phyloP scores from a whole-genome alignment of 2,797 vertebrate genomes.

The Lagodon rhomboides region DNA sequence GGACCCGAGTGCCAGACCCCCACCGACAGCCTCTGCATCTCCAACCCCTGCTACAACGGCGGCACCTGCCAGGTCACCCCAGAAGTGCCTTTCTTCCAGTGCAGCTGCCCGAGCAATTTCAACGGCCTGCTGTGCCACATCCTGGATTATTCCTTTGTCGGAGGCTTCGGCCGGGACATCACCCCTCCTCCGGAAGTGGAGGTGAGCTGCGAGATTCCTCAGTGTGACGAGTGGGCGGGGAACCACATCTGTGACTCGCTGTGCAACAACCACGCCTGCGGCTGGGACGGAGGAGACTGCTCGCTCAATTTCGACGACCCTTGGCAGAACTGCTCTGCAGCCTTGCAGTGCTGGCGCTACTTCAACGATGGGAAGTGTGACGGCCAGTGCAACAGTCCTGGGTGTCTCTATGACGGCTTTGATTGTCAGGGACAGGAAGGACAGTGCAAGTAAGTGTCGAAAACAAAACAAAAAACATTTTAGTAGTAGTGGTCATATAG shows the following conservation, averaged over 20 bases:
- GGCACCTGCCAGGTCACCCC: constrained; percentile 92
- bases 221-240: constrained; percentile 89
- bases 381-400: constrained; percentile 92
- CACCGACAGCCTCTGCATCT: constrained; percentile 90
- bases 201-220: constrained; percentile 90
- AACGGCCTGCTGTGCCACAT: constrained; percentile 98
- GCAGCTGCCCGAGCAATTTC: constrained; percentile 94
- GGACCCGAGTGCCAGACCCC: constrained; percentile 94
- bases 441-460: constrained; percentile 95
- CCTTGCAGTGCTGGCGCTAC: constrained; percentile 98
- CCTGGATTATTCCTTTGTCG: constrained; percentile 92
- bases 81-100: constrained; percentile 92
- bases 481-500: constrained; percentile 11
- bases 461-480: constrained; percentile 6
- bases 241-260: constrained; percentile 93
- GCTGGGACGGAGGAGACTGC: constrained; percentile 98
- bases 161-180: constrained; percentile 92
- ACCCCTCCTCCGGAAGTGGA: constrained; percentile 88
- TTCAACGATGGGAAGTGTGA: constrained; percentile 96
- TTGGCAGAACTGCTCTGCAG: constrained; percentile 97
- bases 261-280: constrained; percentile 96
- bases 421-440: constrained; percentile 95
- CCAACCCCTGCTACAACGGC: constrained; percentile 95
- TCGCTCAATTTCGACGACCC: constrained; percentile 97
- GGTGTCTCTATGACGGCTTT: constrained; percentile 98